These are phyloP conservation scores for Rhagonycha fulva DNA, from an alignment of 2,888 invertebrate genomes.

Conservation along the genomic window DNA sequence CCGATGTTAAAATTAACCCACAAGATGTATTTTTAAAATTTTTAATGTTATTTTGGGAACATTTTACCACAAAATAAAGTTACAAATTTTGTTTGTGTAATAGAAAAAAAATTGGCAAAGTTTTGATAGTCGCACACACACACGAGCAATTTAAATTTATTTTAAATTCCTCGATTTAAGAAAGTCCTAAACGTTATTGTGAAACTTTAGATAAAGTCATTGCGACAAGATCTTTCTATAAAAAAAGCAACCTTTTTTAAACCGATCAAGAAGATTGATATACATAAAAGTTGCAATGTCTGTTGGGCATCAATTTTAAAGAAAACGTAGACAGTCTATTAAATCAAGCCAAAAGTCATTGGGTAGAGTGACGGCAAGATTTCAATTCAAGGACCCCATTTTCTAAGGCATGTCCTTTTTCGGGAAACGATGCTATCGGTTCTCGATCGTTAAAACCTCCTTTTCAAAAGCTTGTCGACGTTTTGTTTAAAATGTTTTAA, in stretches of 20 bases:
- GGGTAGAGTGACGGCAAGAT: conserved; percentile 15
- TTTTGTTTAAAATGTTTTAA: background rate
- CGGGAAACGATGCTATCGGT: background rate
- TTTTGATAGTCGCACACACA: background rate
- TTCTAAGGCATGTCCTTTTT: background rate
- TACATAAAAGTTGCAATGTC: conserved; percentile 17
- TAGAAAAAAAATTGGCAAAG: background rate
- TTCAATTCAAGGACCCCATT: conserved; percentile 13
- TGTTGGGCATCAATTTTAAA: conserved; percentile 21
- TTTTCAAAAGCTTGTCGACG: background rate
- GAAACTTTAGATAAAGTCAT: background rate
- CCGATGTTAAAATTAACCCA: background rate
- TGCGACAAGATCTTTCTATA: background rate
- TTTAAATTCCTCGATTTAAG: background rate
- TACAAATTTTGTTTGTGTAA: background rate
- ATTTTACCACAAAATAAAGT: background rate
- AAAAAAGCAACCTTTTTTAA: background rate
- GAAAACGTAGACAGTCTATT: conserved; percentile 15
- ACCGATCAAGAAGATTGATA: conserved; percentile 7
- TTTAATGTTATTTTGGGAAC: background rate
- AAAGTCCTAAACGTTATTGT: background rate
- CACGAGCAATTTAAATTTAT: background rate
- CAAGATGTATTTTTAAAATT: background rate
- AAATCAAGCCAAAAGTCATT: conserved; percentile 18
- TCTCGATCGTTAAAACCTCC: background rate